Base-by-base conservation (phyloP, 2,797 vertebrate species). In the Macropodus opercularis region DNA sequence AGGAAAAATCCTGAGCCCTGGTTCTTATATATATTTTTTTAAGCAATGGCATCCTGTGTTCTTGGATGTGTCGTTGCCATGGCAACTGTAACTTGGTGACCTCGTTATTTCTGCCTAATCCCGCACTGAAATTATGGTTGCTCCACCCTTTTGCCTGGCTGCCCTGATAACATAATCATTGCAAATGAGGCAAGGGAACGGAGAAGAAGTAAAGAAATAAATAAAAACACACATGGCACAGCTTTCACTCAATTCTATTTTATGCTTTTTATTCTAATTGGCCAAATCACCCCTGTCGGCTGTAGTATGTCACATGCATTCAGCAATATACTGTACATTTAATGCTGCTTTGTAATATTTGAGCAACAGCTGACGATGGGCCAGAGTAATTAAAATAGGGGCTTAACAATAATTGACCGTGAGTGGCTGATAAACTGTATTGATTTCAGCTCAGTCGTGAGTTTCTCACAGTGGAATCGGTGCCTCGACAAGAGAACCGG, bases 31-130 rank as follows among this genome's bases (percentile, higher is more conserved):
- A 50, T 41, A 55, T 87, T 81, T 84, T 85, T 83, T 81, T 79
- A 95, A 94, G 92, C 93, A 94, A 94, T 95, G 94, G 94, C 94
- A 96, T 97, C 95, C 94, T 94, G 95, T 97, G 95, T 95, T 97
- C 95, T 96, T 96, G 94, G 94, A 98, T 98, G 95, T 98, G 94
- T 94, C 69, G 96, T 98, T 96, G 91, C 95, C 93, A 96, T 96
- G 93, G 94, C 94, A 98, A 98, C 97, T 93, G 94, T 94, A 97
- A 96, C 96, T 97, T 96, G 94, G 95, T 98, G 96, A 97, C 95
- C 96, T 98, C 95, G 95, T 99, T 98, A 98, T 98, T 98, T 96
- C 95, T 96, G 94, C 95, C 95, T 97, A 98, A 98, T 98, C 96
- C 95, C 92, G 94, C 88, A 90, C 96, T 96, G 95, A 96, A 98